Percentiles rank a stretch among this genome's conserved stretches.
Conservation (phyloP, 1,140 invertebrate species). For the Zaprionus taronus region DNA sequence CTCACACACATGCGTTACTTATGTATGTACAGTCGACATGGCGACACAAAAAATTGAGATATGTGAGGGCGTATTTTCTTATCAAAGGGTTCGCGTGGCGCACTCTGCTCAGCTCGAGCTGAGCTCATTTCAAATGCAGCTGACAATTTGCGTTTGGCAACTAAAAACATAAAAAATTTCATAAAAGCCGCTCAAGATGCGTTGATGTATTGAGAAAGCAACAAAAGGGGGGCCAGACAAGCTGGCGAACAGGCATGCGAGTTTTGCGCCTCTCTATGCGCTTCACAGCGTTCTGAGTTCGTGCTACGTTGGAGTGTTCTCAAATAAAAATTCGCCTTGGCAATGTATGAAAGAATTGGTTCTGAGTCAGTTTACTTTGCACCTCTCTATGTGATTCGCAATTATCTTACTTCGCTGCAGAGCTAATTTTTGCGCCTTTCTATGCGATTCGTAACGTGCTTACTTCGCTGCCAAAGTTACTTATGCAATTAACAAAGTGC, state of each 20-base stretch:
- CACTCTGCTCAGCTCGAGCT: conserved; percentile 7
- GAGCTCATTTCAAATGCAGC: conserved; percentile 59
- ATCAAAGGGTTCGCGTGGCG: conserved; percentile 51
- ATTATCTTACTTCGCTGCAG: background rate
- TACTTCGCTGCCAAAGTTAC: too few relatives aligned
- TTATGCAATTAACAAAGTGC: too few relatives aligned
- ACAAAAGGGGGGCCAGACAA: background rate
- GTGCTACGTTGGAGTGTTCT: background rate
- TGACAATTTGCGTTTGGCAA: conserved; percentile 54
- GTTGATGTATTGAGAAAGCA: conserved; percentile 48
- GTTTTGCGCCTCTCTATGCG: conserved; percentile 33
- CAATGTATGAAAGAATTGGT: background rate
- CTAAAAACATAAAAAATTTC: conserved; percentile 50
- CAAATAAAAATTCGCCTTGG: background rate
- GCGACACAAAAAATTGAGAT: conserved; percentile 31
- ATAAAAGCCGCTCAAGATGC: conserved; percentile 48
- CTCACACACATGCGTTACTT: background rate
- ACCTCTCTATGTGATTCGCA: background rate
- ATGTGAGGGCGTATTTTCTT: conserved; percentile 31
- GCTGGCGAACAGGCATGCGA: background rate
- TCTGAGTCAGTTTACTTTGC: background rate
- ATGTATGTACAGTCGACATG: background rate
- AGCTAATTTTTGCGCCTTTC: background rate
- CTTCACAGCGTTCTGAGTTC: conserved; percentile 32
- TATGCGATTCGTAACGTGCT: background rate